These are phyloP conservation scores for Drosophila ananassae DNA, from an alignment of 1,140 invertebrate genomes.

Conservation along the genomic window DNA sequence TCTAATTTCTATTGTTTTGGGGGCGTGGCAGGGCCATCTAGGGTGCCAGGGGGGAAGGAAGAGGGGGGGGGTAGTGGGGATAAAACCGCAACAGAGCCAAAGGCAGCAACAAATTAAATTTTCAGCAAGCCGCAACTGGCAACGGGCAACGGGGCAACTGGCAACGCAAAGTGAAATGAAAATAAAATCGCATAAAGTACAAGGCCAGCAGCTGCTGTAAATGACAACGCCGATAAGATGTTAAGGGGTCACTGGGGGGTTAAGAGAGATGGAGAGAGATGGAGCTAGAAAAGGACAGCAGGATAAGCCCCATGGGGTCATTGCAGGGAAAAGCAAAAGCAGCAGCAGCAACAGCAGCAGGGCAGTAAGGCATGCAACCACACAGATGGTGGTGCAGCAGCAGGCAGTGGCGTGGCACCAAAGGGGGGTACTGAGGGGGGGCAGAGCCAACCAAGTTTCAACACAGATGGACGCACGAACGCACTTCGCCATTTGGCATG, in stretches of 20 bases:
- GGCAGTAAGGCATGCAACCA: conserved; percentile 56
- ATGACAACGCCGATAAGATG: conserved; percentile 63
- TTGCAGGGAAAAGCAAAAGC: conserved; percentile 29
- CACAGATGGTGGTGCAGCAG: conserved; percentile 29
- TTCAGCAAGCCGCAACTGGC: conserved; percentile 60
- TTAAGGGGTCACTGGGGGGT: conserved; percentile 25
- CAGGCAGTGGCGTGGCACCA: not conserved
- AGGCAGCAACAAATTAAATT: conserved; percentile 62
- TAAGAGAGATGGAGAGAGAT: not conserved
- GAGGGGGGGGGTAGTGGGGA: not conserved
- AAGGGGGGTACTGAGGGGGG: not conserved
- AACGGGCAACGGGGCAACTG: conserved; percentile 37
- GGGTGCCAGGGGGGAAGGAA: not conserved
- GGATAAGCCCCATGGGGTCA: conserved; percentile 53
- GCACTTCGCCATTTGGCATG: conserved; percentile 43
- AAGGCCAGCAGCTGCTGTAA: conserved; percentile 53
- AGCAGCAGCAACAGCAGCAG: conserved; percentile 25
- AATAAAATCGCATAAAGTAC: conserved; percentile 68
- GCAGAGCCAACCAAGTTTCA: conserved; percentile 21
- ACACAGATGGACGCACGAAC: conserved; percentile 45
- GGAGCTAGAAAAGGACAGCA: conserved; percentile 2
- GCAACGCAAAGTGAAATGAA: conserved; percentile 65
- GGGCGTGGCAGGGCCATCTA: not conserved
- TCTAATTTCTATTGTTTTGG: conserved; percentile 16
- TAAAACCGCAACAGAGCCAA: conserved; percentile 36